Percentiles rank a stretch among this genome's conserved stretches.
phyloP scores from a whole-genome alignment of 2,113 vertebrate species.

The Todiramphus chloris region DNA sequence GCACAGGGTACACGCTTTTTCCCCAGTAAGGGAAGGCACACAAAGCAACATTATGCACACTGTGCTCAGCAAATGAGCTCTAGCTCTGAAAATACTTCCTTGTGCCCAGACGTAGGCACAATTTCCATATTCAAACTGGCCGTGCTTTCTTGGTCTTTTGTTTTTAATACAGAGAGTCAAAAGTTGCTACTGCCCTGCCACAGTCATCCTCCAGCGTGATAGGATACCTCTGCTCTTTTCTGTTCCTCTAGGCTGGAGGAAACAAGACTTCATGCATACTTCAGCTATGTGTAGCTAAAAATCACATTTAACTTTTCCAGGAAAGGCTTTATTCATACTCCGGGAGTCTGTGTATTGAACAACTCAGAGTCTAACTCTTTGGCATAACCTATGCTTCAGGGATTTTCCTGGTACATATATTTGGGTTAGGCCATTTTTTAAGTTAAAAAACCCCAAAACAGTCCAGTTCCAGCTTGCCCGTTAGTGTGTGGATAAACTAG shows the following conservation, averaged over 20 bases:
- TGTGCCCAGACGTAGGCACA: background rate
- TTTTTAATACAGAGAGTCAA: background rate
- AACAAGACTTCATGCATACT: background rate
- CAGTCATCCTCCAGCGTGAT: background rate
- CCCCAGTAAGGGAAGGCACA: background rate
- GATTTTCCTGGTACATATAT: background rate
- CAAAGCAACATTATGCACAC: background rate
- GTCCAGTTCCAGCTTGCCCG: background rate
- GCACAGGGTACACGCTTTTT: fast-evolving
- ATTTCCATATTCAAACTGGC: background rate
- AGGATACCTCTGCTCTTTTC: background rate
- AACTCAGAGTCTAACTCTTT: background rate
- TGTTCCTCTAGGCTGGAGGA: background rate
- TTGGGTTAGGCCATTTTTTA: background rate
- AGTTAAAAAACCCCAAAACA: background rate
- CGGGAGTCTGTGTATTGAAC: background rate
- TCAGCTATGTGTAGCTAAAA: background rate
- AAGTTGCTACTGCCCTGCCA: background rate
- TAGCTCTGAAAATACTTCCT: background rate
- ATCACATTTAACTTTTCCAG: background rate
- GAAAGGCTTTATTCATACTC: background rate
- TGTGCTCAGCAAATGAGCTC: background rate
- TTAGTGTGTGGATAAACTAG: background rate
- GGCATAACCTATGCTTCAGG: background rate
- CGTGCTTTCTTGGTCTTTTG: background rate